Percentiles rank a stretch among this genome's conserved stretches.
Conservation (phyloP, 92 coral and sea anemone genomes). For the Anthopleura xanthogrammica region DNA sequence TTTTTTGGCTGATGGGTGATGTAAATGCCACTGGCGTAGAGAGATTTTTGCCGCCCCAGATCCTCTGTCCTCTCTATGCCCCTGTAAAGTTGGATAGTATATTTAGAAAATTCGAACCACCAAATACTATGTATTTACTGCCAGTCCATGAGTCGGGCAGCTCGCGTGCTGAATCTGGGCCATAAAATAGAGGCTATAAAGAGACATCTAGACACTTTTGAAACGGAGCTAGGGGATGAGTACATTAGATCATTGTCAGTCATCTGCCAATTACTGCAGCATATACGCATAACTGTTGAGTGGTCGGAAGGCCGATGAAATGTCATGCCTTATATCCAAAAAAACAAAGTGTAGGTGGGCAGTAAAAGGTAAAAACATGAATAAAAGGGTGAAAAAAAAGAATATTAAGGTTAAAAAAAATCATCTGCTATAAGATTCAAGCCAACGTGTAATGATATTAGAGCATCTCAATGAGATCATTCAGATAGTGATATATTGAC, state of each 20-base stretch:
- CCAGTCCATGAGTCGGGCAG: no score
- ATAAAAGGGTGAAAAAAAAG: neutral
- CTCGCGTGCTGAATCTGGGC: no score
- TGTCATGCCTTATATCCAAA: neutral
- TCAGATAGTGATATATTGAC: conserved; percentile 2
- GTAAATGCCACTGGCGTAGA: no score
- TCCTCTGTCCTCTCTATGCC: no score
- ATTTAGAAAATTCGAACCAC: no score
- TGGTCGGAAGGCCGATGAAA: neutral
- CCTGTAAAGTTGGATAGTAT: no score
- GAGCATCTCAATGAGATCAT: neutral
- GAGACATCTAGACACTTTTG: neutral
- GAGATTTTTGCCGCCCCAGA: no score
- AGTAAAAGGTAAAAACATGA: neutral
- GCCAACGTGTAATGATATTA: neutral
- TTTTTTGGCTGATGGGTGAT: no score
- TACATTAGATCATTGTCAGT: conserved; percentile 9
- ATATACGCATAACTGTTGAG: neutral
- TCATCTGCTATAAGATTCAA: neutral
- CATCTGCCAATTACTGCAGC: neutral
- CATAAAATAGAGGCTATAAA: no score
- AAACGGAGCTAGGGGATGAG: neutral
- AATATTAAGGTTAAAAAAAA: neutral
- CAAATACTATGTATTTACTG: no score
- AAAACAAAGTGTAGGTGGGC: no score